Base-by-base conservation (phyloP, 1,140 invertebrate species). In the Apis florea region DNA sequence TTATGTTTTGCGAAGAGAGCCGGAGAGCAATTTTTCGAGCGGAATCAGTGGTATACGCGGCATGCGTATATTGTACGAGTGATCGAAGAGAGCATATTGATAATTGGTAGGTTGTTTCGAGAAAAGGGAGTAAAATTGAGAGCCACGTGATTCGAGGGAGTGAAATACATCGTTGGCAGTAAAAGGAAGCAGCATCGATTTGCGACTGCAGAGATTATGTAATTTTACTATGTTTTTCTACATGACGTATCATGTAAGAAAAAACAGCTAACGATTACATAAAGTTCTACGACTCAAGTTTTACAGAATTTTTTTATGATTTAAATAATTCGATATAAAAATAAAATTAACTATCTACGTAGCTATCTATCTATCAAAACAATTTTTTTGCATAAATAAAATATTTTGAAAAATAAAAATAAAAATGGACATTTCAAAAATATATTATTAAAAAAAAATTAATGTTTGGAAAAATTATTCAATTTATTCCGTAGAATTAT, bases 141-240 rank as follows among this genome's bases (percentile, higher is more conserved):
- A 63, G 47, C n/a, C 47, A 24, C 47, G 47, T 17, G 21, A 9
- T 17, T 24, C 59, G 51, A 19, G 15, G n/a, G 21, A 49, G 19
- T 21, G 31, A 64, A 59, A 79, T 53, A 40, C 63, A 71, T 79
- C 49, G 67, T 58, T 11, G 66, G 2, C 49, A 11, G 78, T 64
- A 69, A 73, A 79, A 59, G 59, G 69, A 73, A 40, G 47, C 58
- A 15, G 26, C 59, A 49, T 17, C 8, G 17, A 19, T 10, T 24
- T 69, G 49, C 69, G 10, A 13, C 31, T 9, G 17, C 66, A 13
- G 17, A 53, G 26, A 75, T 81, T 81, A 75, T 26, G 71, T 56
- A 81, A 75, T 81, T 66, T 49, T 53, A 49, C 68, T 19, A 63
- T 40, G 17, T 74, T 81, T 80, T 81, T 40, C 61, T 67, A 61